phyloP scores from a whole-genome alignment of 2,797 vertebrate species.

The Anguilla marmorata region DNA sequence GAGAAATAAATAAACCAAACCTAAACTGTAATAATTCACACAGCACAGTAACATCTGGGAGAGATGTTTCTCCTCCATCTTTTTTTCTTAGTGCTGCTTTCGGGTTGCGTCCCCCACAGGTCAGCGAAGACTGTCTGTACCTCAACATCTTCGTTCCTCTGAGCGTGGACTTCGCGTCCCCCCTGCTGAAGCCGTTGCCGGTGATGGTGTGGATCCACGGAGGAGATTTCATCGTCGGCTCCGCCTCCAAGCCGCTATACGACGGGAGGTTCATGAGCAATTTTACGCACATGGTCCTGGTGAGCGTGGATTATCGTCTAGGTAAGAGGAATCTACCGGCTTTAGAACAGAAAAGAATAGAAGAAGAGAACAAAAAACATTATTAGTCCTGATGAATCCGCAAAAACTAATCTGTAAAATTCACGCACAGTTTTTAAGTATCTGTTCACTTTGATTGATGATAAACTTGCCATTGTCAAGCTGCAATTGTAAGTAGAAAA shows the following conservation, averaged over 20 bases:
- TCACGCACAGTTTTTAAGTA: not conserved
- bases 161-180: constrained; percentile 59
- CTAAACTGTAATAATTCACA: not conserved
- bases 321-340: constrained; percentile 56
- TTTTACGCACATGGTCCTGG: constrained; percentile 70
- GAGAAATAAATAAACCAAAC: not conserved
- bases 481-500: not conserved
- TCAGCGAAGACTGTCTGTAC: constrained; percentile 78
- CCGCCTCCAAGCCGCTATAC: constrained; percentile 73
- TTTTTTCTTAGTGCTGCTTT: not conserved
- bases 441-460: not conserved
- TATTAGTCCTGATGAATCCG: not conserved
- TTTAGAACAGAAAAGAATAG: not conserved
- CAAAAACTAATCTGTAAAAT: not conserved
- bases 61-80: not conserved
- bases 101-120: constrained; percentile 50
- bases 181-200: constrained; percentile 56
- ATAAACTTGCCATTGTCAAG: not conserved
- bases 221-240: constrained; percentile 74
- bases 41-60: not conserved
- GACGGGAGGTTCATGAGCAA: constrained; percentile 77
- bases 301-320: constrained; percentile 72
- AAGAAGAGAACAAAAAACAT: not conserved
- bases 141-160: constrained; percentile 73
- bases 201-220: constrained; percentile 80